Evolutionary conservation across 2,888 invertebrate species (phyloP).

Genomic region (Andricus quercusramuli): DNA sequence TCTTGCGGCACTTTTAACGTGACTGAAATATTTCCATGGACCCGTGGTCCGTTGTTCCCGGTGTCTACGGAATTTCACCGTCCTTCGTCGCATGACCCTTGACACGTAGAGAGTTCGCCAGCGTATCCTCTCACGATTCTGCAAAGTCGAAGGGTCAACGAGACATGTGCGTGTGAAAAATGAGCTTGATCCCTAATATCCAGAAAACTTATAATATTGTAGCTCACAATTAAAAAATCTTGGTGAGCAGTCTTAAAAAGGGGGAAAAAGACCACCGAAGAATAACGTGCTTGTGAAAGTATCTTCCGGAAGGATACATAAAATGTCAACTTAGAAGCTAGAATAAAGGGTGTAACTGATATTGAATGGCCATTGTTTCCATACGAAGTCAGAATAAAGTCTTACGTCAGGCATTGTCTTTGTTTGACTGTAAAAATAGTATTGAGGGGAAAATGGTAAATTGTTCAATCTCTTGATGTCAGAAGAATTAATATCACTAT

Average conservation of each 20-base stretch:
- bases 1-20: slow-evolving; percentile 20
- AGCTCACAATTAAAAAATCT: not conserved
- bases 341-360: slow-evolving; percentile 39
- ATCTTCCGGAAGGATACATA: slow-evolving; percentile 26
- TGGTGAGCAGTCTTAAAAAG: not conserved
- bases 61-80: slow-evolving; percentile 62
- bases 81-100: slow-evolving; percentile 56
- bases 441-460: not conserved
- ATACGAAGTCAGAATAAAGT: slow-evolving; percentile 13
- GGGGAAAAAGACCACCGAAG: not conserved
- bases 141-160: slow-evolving; percentile 53
- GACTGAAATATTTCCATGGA: slow-evolving; percentile 28
- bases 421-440: not conserved
- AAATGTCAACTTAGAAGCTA: slow-evolving; percentile 40
- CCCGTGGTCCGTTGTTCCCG: slow-evolving; percentile 53
- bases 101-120: slow-evolving; percentile 57
- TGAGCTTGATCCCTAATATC: slow-evolving; percentile 22
- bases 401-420: slow-evolving; percentile 25
- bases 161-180: slow-evolving; percentile 56
- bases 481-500: not conserved
- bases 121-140: slow-evolving; percentile 58
- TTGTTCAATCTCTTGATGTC: not conserved
- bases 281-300: slow-evolving; percentile 25
- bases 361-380: slow-evolving; percentile 35
- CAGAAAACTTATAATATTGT: not conserved